phyloP scores from a whole-genome alignment of 2,888 invertebrate genomes.

The Pachliopta kotzebuea region DNA sequence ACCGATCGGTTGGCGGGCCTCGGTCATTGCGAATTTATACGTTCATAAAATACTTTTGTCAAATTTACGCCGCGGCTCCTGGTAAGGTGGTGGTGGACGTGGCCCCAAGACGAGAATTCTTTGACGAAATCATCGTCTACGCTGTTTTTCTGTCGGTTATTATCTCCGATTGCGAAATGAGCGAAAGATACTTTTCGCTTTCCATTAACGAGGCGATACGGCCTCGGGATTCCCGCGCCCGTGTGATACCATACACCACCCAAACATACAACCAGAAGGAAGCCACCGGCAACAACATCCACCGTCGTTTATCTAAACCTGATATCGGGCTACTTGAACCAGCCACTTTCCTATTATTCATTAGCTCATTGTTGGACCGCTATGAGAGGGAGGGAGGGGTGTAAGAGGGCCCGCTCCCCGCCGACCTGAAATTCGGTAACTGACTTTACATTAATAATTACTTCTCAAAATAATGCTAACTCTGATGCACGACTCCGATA shows the following conservation, averaged over 20 bases:
- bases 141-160: constrained; percentile 65
- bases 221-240: constrained; percentile 39
- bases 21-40: constrained; percentile 70
- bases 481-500: constrained; percentile 75
- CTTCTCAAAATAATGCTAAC: constrained; percentile 79
- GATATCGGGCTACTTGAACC: constrained; percentile 70
- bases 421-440: constrained; percentile 76
- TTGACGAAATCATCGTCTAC: constrained; percentile 69
- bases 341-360: constrained; percentile 75
- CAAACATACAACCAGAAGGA: no score
- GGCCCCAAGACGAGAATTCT: constrained; percentile 53
- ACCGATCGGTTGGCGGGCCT: constrained; percentile 55
- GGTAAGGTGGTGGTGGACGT: constrained; percentile 53
- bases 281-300: no score
- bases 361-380: constrained; percentile 60
- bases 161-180: constrained; percentile 47
- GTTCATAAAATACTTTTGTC: constrained; percentile 79
- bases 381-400: constrained; percentile 35
- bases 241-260: constrained; percentile 13
- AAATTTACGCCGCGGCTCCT: constrained; percentile 72
- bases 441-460: constrained; percentile 77
- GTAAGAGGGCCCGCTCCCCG: constrained; percentile 48
- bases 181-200: constrained; percentile 39
- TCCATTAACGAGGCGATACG: constrained; percentile 39
- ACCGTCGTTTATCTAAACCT: constrained; percentile 65